Evolutionary conservation across 1,140 invertebrate species (phyloP).

Genomic region (Polyergus mexicanus): DNA sequence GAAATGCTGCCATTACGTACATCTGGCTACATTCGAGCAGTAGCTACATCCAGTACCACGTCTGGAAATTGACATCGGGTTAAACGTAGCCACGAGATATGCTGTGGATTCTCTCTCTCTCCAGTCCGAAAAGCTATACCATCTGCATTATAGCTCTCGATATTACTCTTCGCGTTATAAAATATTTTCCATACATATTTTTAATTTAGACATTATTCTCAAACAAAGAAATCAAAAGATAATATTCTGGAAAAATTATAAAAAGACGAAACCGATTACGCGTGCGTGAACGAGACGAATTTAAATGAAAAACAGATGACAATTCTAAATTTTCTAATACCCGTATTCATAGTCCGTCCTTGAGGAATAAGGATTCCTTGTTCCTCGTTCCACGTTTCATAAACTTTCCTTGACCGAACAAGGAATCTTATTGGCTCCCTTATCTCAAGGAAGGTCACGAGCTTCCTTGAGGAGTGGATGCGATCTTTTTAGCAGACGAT

Average conservation of each 20-base stretch:
- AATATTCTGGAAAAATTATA: slow-evolving; percentile 9
- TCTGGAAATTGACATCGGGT: slow-evolving; percentile 65
- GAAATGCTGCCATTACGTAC: slow-evolving; percentile 64
- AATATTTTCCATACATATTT: slow-evolving; percentile 18
- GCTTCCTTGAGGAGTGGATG: no score
- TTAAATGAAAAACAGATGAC: not conserved
- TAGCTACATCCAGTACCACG: slow-evolving; percentile 56
- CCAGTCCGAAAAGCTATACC: not conserved
- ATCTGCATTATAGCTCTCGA: slow-evolving; percentile 44
- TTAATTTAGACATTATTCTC: not conserved
- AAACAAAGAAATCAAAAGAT: not conserved
- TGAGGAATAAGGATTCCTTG: no score
- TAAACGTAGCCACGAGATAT: slow-evolving; percentile 62
- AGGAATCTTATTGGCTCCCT: no score
- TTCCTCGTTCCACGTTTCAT: no score
- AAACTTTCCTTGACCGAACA: no score
- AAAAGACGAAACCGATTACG: not conserved
- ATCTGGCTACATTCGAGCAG: slow-evolving; percentile 60
- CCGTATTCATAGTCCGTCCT: no score
- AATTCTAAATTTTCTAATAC: not conserved
- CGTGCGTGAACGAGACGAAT: not conserved
- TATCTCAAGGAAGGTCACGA: no score
- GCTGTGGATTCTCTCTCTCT: slow-evolving; percentile 40
- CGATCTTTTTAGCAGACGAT: no score
- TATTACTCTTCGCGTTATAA: slow-evolving; percentile 20